phyloP scores from a whole-genome alignment of 2,797 vertebrate genomes.

The Tiaroga cobitis region DNA sequence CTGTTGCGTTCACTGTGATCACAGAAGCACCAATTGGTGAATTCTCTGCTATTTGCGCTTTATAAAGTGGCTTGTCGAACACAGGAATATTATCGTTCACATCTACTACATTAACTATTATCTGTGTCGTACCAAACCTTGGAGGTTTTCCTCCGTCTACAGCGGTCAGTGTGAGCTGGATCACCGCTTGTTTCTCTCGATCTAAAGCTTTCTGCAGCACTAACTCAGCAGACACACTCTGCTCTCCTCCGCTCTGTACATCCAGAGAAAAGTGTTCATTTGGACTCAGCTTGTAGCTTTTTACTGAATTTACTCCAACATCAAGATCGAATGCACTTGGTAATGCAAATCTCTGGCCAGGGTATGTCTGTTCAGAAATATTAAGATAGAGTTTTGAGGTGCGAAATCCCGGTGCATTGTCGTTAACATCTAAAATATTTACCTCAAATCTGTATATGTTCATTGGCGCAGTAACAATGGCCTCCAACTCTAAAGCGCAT shows the following conservation, averaged over 20 bases:
- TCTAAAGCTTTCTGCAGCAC: conserved; percentile 75
- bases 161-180: conserved; percentile 70
- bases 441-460: conserved; percentile 66
- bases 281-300: conserved; percentile 82
- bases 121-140: conserved; percentile 66
- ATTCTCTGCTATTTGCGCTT: conserved; percentile 70
- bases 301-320: conserved; percentile 80
- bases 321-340: conserved; percentile 86
- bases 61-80: conserved; percentile 72
- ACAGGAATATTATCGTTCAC: conserved; percentile 73
- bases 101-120: conserved; percentile 71
- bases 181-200: conserved; percentile 70
- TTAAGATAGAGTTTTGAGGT: conserved; percentile 63
- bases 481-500: conserved; percentile 76
- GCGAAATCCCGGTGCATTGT: conserved; percentile 69
- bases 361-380: conserved; percentile 70
- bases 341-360: conserved; percentile 82
- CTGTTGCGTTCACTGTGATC: conserved; percentile 69
- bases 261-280: conserved; percentile 85
- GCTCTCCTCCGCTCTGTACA: conserved; percentile 63
- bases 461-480: conserved; percentile 73
- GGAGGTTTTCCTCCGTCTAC: conserved; percentile 72
- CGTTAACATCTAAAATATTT: conserved; percentile 74
- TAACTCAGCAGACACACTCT: conserved; percentile 71
- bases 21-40: conserved; percentile 49